Evolutionary conservation across 2,888 invertebrate species (phyloP), one percentile per base, ranked within the genome.

Genomic region (Neoascia interrupta): DNA sequence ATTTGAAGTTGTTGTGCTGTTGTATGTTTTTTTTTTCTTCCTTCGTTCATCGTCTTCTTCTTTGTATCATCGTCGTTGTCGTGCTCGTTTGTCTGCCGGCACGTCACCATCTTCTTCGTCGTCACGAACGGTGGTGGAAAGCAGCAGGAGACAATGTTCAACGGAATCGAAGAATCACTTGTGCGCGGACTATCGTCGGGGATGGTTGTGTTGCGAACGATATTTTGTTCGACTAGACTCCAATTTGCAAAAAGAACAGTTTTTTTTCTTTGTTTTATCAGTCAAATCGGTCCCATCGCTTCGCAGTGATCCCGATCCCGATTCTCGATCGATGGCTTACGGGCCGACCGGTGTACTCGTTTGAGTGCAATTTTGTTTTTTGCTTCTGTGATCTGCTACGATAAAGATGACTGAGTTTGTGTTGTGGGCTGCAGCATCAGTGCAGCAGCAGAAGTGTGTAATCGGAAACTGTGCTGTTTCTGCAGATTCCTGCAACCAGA

Each of bases 151-250:
- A 72, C 66, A 72, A 56, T 66, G 72, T 61, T 66, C 54, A 61
- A 72, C 56, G 58, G 54, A 66, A 66, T 45, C 31, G 81, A 86
- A 84, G 85, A 87, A 85, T 87, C 87, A 87, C 84, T 87, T 86
- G 86, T 85, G 84, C 85, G 85, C 86, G 84, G 84, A 83, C 86
- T 85, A 83, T 86, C 84, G 81, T 58, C 83, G 84, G 82, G 75
- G 83, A 84, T 84, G 85, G 87, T 87, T 85, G 85, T 84, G 60
- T 66, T 64, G 34, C 39, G 49, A 26, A n/a, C 11, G 39, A 39
- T 31, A 37, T 47, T 15, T 1, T 18, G 23, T 47, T 23, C 16
- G 16, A 15, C 19, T 47, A 4, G 8, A 5, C n/a, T n/a, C n/a
- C n/a, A n/a, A n/a, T n/a, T n/a, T n/a, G n/a, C n/a, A n/a, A n/a